A percentile compares a stretch with the other conserved stretches of the same genome.
Evolutionary conservation across 2,888 invertebrate genomes (phyloP).

Genomic region (Phrixothrix hirtus): DNA sequence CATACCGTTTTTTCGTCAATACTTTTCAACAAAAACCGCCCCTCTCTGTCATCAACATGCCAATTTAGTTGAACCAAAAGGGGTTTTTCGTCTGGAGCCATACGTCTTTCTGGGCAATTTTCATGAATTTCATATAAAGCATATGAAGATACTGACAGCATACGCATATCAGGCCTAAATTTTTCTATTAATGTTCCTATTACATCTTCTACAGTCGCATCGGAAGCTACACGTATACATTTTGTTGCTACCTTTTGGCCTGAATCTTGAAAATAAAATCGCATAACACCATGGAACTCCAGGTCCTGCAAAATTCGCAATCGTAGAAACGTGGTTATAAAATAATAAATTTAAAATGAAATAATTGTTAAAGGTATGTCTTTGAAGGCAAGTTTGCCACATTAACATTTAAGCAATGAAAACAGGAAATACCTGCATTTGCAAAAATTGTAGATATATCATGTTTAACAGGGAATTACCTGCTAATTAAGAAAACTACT

Average conservation of each 20-base stretch:
- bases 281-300: constrained; percentile 99
- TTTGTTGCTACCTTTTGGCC: constrained; percentile 99
- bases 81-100: constrained; percentile 92
- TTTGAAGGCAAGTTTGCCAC: too few species aligned
- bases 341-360: too few species aligned
- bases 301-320: constrained; percentile 82
- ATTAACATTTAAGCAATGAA: too few species aligned
- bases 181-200: constrained; percentile 97
- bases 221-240: constrained; percentile 96
- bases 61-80: constrained; percentile 96
- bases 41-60: constrained; percentile 98
- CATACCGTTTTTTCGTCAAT: constrained; percentile 80
- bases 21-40: constrained; percentile 90
- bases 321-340: too few species aligned
- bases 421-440: too few species aligned
- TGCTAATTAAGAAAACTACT: too few species aligned
- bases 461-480: too few species aligned
- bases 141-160: constrained; percentile 79
- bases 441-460: too few species aligned
- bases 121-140: constrained; percentile 74
- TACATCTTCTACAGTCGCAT: constrained; percentile 94
- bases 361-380: too few species aligned
- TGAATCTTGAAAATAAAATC: constrained; percentile 99
- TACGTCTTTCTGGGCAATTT: constrained; percentile 77
- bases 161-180: constrained; percentile 98